Evolutionary conservation across 2,888 invertebrate genomes (phyloP), one percentile per base, ranked within the genome.

Genomic region (Lymantria dispar): DNA sequence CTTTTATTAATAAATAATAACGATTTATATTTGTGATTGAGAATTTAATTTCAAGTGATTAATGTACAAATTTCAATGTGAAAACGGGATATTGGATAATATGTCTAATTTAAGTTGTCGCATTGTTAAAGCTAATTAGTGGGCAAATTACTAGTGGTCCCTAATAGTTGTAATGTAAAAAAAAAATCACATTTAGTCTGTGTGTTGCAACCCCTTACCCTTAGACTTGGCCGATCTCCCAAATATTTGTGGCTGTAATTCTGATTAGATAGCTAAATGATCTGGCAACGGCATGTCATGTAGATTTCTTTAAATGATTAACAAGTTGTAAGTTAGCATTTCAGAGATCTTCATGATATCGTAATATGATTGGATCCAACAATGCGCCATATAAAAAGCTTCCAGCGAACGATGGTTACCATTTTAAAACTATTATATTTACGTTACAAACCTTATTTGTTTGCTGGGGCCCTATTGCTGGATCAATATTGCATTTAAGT

Each of bases 91-190:
- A 72, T 74, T 74, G 70, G 61, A 73, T 76, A 77, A 80, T 72
- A 77, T 74, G 74, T 82, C 75, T 84, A 75, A 79, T 80, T 80
- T 87, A 83, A 84, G 78, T 83, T 87, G 74, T 78, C 70, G 68
- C 80, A 80, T 85, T 87, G 83, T 87, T 85, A 85, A 81, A 74
- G 68, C 79, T 85, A 83, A 79, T 80, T 78, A 78, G 81, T 58
- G 83, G 81, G 77, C 80, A 69, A 69, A 62, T 68, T 75, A 70
- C 69, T 79, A 79, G 79, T 72, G 72, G 80, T 84, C 83, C 80
- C 78, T 76, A 69, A 78, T 86, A 87, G 78, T 79, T 77, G 72
- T 89, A 86, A 84, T 84, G 76, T 85, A 85, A 85, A 85, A 79
- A 77, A 62, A 69, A 71, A 57, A 72, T 82, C 81, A 83, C 80